A percentile compares a stretch with the other conserved stretches of the same genome.
Conservation (phyloP, 2,888 invertebrate species). For the Pteria penguin region DNA sequence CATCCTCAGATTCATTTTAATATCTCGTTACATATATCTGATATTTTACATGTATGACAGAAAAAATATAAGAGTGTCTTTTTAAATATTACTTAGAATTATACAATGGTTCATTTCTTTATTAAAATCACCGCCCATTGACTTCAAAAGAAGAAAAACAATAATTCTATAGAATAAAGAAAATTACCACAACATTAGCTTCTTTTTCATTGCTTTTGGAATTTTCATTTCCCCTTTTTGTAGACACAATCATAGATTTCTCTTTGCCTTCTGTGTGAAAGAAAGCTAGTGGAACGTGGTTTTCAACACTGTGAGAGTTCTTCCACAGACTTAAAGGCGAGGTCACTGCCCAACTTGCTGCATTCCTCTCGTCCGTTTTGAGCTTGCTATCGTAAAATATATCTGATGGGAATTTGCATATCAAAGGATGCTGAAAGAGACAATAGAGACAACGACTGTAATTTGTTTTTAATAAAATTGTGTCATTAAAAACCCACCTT, state of each 20-base stretch:
- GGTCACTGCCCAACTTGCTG: constrained; percentile 4
- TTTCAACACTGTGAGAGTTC: constrained; percentile 13
- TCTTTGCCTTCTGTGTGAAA: constrained; percentile 60
- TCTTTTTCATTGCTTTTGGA: constrained; percentile 7
- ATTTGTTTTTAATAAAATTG: too few relatives aligned
- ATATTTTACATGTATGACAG: too few relatives aligned
- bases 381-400: constrained; percentile 57
- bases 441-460: too few relatives aligned
- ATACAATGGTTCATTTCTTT: too few relatives aligned
- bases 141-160: too few relatives aligned
- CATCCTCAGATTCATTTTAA: too few relatives aligned
- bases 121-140: too few relatives aligned
- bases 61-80: too few relatives aligned
- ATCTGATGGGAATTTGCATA: constrained; percentile 62
- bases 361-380: constrained; percentile 5
- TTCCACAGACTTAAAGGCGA: constrained; percentile 20
- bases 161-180: background rate
- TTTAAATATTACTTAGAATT: too few relatives aligned
- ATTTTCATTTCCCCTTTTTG: constrained; percentile 34
- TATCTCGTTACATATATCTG: too few relatives aligned
- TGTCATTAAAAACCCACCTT: too few relatives aligned
- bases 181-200: background rate
- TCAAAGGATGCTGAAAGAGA: constrained; percentile 54
- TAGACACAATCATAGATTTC: constrained; percentile 49
- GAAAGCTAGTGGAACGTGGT: constrained; percentile 48